phyloP scores from a whole-genome alignment of 2,113 vertebrate genomes.

The Ia io region DNA sequence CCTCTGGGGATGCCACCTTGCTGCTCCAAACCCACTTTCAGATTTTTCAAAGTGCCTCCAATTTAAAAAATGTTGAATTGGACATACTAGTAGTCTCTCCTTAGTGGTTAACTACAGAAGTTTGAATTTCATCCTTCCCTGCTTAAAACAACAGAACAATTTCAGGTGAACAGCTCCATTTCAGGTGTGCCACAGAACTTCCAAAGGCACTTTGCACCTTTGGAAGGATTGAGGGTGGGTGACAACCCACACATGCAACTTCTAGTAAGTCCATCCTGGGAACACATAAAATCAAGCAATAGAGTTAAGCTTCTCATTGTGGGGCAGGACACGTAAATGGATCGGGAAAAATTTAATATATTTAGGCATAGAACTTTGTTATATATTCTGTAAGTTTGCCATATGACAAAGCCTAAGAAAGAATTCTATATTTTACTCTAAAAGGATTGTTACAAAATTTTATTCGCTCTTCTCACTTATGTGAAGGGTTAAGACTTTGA shows the following conservation, averaged over 20 bases:
- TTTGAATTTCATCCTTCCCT: background rate
- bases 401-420: background rate
- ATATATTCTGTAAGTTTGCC: slow-evolving; percentile 11
- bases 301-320: background rate
- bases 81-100: background rate
- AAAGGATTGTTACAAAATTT: background rate
- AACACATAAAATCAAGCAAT: background rate
- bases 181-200: background rate
- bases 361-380: background rate
- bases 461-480: background rate
- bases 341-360: background rate
- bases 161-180: background rate
- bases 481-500: slow-evolving; percentile 1
- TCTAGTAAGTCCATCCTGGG: background rate
- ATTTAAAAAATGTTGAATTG: background rate
- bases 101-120: background rate
- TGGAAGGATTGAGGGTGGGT: background rate
- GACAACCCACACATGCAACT: background rate
- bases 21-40: background rate
- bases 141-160: background rate
- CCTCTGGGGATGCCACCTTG: background rate
- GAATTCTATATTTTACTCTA: slow-evolving; percentile 17
- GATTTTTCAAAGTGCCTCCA: background rate
- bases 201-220: background rate
- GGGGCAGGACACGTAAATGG: background rate